A percentile compares a stretch with the other conserved stretches of the same genome.
Conservation (phyloP, 92 coral and sea anemone genomes). For the Porites divaricata region DNA sequence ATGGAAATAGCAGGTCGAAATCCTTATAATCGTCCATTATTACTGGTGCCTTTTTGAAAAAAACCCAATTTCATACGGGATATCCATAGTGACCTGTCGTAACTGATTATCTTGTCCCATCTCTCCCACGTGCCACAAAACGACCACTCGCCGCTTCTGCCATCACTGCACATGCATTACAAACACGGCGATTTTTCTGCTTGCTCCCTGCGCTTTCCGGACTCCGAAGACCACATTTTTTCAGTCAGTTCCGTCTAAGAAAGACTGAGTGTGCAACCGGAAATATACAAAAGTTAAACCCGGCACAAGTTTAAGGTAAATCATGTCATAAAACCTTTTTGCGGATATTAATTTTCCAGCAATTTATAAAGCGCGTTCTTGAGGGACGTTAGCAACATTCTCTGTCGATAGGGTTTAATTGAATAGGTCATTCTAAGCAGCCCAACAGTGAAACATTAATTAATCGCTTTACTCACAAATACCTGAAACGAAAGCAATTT, state of each 20-base stretch:
- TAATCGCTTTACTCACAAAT: constrained; percentile 23
- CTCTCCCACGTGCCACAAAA: constrained; percentile 40
- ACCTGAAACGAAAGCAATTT: not conserved
- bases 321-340: not conserved
- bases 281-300: not conserved
- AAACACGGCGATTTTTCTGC: constrained; percentile 7
- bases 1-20: constrained; percentile 41
- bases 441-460: constrained; percentile 25
- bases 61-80: constrained; percentile 28
- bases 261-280: not conserved
- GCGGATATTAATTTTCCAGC: not conserved
- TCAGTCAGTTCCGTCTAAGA: not conserved
- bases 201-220: not conserved
- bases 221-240: not conserved
- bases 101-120: constrained; percentile 27
- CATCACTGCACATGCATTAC: not conserved
- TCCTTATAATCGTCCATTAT: constrained; percentile 10
- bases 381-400: constrained; percentile 43
- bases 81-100: constrained; percentile 24
- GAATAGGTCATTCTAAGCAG: constrained; percentile 29
- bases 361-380: constrained; percentile 43
- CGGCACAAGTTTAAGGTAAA: not conserved
- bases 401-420: constrained; percentile 26
- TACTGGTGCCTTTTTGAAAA: constrained; percentile 55
- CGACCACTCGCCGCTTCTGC: constrained; percentile 1